Conservation (phyloP, 2,797 vertebrate genomes). For the Octomys mimax region DNA sequence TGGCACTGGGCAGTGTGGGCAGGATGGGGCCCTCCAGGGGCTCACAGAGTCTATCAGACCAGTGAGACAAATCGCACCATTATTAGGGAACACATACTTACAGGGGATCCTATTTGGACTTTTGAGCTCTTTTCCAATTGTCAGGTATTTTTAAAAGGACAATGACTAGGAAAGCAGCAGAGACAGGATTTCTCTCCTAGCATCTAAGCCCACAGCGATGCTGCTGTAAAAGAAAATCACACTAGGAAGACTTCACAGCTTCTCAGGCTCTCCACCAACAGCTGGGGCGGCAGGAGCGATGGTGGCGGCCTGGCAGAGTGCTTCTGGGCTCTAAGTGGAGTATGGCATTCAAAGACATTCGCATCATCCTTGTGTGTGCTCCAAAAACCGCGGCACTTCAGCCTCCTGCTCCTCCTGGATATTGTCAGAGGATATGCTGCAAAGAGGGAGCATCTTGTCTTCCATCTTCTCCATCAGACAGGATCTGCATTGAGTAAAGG, state of each 20-base stretch:
- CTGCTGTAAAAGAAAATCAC: not conserved
- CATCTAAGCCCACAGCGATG: not conserved
- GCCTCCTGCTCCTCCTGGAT: not conserved
- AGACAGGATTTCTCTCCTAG: not conserved
- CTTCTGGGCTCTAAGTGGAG: not conserved
- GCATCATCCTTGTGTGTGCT: not conserved
- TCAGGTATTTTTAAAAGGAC: not conserved
- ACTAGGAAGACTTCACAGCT: not conserved
- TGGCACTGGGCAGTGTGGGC: fast-evolving
- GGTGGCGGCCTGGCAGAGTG: not conserved
- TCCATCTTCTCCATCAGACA: not conserved
- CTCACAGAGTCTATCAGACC: not conserved
- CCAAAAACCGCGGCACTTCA: not conserved
- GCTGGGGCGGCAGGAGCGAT: fast-evolving
- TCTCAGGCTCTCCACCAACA: not conserved
- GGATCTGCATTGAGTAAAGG: not conserved
- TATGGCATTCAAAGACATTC: not conserved
- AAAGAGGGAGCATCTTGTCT: not conserved
- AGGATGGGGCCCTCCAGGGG: not conserved
- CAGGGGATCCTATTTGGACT: not conserved
- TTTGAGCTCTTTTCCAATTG: not conserved
- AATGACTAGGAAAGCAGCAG: not conserved
- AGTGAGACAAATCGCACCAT: not conserved
- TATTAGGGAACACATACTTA: fast-evolving
- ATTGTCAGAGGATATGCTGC: not conserved